These are phyloP conservation scores for Phaonia tiefii DNA, from an alignment of 2,888 invertebrate species.

Conservation along the genomic window DNA sequence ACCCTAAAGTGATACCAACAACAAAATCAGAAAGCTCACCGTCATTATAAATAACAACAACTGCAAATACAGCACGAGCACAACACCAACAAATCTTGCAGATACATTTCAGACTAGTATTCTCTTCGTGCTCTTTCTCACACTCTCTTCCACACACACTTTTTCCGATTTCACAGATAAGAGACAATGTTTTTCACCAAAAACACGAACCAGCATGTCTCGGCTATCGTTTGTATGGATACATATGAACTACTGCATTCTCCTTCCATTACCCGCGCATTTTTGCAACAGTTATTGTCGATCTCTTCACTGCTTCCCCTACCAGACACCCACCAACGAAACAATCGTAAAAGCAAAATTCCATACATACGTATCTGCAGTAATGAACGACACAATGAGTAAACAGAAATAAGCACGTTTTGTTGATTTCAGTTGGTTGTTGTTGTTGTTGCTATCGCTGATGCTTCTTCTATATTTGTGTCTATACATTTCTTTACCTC, in stretches of 20 bases:
- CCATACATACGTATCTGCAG: slow-evolving; percentile 28
- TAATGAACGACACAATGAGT: background rate
- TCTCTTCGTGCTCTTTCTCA: background rate
- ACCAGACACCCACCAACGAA: background rate
- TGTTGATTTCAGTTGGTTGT: slow-evolving; percentile 9
- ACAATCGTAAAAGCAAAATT: slow-evolving; percentile 23
- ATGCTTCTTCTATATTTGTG: too few relatives aligned
- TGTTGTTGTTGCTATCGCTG: background rate
- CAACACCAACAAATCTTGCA: slow-evolving; percentile 1
- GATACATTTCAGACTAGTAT: background rate
- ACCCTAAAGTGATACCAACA: too few relatives aligned
- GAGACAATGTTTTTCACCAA: background rate
- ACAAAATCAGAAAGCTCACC: background rate
- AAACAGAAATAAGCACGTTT: slow-evolving; percentile 35
- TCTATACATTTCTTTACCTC: too few relatives aligned
- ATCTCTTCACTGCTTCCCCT: background rate
- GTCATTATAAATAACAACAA: background rate
- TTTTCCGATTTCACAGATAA: background rate
- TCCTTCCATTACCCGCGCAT: background rate
- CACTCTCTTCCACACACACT: background rate
- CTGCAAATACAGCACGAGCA: background rate
- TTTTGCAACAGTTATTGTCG: background rate
- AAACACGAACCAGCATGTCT: background rate
- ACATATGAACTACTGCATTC: too few relatives aligned
- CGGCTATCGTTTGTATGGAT: background rate